Evolutionary conservation across 1,140 invertebrate species (phyloP), one percentile per base, ranked within the genome.

Genomic region (Pseudomyrmex flavicornis): DNA sequence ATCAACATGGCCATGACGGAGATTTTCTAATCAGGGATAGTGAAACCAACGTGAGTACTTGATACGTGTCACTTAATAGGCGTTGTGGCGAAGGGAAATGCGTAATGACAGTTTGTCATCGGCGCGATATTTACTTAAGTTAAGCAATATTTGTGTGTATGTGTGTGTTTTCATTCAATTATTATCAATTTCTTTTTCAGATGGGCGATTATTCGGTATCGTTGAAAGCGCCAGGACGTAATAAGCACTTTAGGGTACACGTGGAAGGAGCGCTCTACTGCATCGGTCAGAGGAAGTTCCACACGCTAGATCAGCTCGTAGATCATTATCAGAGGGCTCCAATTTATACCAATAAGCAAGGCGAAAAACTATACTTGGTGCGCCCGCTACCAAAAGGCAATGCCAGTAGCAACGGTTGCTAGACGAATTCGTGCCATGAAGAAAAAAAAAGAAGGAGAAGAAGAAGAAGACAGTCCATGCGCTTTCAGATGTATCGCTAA

Each of bases 191-290:
- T 95, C 0, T 35, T 35, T 35, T 7, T 20, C 94, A 99, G 99
- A 97, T 98, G 95, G 99, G 99, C 82, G 99, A 99, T 95, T 99
- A 98, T 94, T 99, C 99, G 54, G 99, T 99, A 87, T 99, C 99
- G 48, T 95, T 99, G 89, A 99, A 99, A 95, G 99, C 99, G 62
- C 97, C 98, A 66, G 98, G 98, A 50, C 97, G 99, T 83, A 99
- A 99, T 95, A 99, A 99, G 94, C 99, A 99, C 95, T 99, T 99
- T 95, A 97, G 99, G 92, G 98, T 99, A 85, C 98, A 99, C 92
- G 98, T 99, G 62, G 98, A 99, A 94, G 97, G 98, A 86, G 97
- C 96, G 46, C 96, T 98, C 74, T 99, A 98, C 93, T 98, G 98
- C 93, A 99, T 99, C 94, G 99, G 99, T 59, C 98, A 99, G 95